Evolutionary conservation across 2,797 vertebrate species (phyloP).

Genomic region (Hozukius guyotensis): DNA sequence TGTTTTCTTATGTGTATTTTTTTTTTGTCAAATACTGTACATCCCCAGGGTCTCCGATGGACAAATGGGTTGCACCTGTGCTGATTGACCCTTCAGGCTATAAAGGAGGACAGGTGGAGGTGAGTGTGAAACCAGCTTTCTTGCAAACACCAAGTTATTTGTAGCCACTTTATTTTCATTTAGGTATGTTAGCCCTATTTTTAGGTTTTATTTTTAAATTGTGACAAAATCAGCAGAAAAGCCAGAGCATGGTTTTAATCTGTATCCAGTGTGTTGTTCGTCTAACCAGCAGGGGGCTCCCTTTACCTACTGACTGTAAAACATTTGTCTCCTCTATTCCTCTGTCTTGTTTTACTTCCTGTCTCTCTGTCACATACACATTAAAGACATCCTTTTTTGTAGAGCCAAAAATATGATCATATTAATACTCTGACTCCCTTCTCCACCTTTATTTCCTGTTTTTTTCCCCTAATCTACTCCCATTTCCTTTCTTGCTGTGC

Average conservation of each 20-base stretch:
- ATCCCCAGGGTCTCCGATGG: background rate
- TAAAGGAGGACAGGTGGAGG: background rate
- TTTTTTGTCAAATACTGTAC: too few species aligned
- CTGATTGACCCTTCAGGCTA: background rate
- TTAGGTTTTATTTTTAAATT: background rate
- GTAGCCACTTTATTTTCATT: too few species aligned
- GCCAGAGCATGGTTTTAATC: background rate
- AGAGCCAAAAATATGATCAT: background rate
- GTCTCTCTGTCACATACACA: background rate
- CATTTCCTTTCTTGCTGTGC: conserved; percentile 43
- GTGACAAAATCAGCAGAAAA: background rate
- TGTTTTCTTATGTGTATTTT: too few species aligned
- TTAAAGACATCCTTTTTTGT: background rate
- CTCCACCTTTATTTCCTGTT: conserved; percentile 56
- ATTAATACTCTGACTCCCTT: conserved; percentile 8
- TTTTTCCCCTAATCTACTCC: conserved; percentile 21
- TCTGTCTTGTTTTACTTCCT: background rate
- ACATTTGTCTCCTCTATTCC: too few species aligned
- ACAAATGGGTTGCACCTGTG: background rate
- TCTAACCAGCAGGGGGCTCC: conserved; percentile 58
- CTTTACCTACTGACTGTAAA: background rate
- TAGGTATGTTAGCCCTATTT: background rate
- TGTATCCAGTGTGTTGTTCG: background rate
- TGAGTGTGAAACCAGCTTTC: background rate
- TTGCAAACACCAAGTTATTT: too few species aligned